Percentiles rank a stretch among this genome's conserved stretches.
Evolutionary conservation across 2,113 vertebrate genomes (phyloP).

Genomic region (Cynopterus brachyotis): DNA sequence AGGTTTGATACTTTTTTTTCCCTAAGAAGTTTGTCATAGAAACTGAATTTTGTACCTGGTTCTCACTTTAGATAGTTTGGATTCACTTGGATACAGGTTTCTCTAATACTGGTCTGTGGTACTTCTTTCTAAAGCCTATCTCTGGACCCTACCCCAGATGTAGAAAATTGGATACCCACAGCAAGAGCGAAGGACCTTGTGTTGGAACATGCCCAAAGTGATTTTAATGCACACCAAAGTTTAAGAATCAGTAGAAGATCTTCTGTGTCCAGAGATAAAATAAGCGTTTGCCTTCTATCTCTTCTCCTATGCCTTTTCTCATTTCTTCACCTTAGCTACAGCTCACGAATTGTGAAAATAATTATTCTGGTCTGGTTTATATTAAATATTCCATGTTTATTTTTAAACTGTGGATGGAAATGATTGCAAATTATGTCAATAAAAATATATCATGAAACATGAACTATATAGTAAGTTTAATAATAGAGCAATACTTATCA

Average conservation of each 20-base stretch:
- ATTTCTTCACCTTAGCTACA: neutral
- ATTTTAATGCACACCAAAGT: neutral
- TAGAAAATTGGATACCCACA: neutral
- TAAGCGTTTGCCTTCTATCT: neutral
- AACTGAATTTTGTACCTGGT: neutral
- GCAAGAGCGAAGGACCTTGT: neutral
- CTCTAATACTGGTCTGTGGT: neutral
- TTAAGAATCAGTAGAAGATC: neutral
- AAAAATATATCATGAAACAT: neutral
- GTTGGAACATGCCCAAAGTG: neutral
- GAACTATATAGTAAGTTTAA: neutral
- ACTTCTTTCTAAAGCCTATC: neutral
- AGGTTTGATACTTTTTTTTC: neutral
- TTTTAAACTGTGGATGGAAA: neutral
- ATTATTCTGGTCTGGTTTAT: neutral
- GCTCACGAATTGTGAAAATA: neutral
- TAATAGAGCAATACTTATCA: neutral
- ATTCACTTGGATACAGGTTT: neutral
- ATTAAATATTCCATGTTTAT: neutral
- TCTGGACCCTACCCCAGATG: neutral
- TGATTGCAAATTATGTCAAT: neutral
- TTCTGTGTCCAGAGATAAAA: neutral
- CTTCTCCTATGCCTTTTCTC: neutral
- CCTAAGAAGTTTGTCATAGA: neutral
- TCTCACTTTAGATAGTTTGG: neutral